A percentile compares a stretch with the other conserved stretches of the same genome.
These are phyloP conservation scores for Tragelaphus strepsiceros DNA, from an alignment of 2,113 vertebrate genomes.

Conservation along the genomic window DNA sequence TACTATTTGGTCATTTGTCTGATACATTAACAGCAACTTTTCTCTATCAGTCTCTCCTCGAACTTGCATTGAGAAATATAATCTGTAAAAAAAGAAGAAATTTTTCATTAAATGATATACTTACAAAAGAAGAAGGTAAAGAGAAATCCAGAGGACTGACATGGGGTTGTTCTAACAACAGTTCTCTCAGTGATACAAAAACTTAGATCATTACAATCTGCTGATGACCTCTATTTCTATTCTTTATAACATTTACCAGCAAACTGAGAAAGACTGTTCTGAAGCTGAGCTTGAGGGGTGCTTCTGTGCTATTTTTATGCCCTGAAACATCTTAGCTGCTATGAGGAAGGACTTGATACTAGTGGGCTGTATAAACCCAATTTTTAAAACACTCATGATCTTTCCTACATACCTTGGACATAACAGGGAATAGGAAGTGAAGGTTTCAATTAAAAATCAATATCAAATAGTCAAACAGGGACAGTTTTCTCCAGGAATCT, in stretches of 20 bases:
- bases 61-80: constrained; percentile 93
- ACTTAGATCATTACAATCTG: not conserved
- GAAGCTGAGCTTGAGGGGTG: not conserved
- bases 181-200: not conserved
- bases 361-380: not conserved
- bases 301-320: not conserved
- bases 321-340: not conserved
- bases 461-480: not conserved
- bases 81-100: constrained; percentile 78
- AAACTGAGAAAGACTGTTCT: not conserved
- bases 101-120: constrained; percentile 44
- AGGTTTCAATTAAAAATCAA: constrained; percentile 8
- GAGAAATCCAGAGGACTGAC: not conserved
- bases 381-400: not conserved
- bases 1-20: constrained; percentile 94
- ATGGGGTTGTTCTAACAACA: not conserved
- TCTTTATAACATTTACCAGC: not conserved
- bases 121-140: constrained; percentile 26
- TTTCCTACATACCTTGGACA: not conserved
- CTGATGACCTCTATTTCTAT: not conserved
- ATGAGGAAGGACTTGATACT: not conserved
- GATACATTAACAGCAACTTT: constrained; percentile 93
- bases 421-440: not conserved
- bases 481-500: not conserved
- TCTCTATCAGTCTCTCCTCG: constrained; percentile 95